A percentile compares a stretch with the other conserved stretches of the same genome.
Conservation (phyloP, 2,888 invertebrate species). For the Eulithis testata region DNA sequence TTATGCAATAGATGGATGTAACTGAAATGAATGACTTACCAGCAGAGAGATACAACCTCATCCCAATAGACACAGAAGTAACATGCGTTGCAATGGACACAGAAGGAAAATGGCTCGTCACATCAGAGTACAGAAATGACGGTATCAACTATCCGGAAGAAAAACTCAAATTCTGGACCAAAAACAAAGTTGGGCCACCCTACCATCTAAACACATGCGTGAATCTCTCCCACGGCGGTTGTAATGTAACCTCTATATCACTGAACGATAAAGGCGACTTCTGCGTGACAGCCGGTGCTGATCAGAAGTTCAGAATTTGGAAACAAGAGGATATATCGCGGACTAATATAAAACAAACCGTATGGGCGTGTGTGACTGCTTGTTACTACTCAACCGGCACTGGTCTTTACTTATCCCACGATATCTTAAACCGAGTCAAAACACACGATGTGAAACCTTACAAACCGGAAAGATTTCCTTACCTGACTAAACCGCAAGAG, state of each 20-base stretch:
- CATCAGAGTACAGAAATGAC: conserved; percentile 77
- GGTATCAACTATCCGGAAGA: conserved; percentile 74
- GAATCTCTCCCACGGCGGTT: conserved; percentile 75
- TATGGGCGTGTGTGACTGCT: conserved; percentile 72
- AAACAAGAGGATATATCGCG: conserved; percentile 55
- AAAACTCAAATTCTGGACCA: conserved; percentile 73
- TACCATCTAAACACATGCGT: conserved; percentile 74
- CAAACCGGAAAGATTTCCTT: conserved; percentile 53
- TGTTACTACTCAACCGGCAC: conserved; percentile 78
- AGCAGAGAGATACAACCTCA: conserved; percentile 68
- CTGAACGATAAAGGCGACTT: conserved; percentile 67
- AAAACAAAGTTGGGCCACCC: conserved; percentile 42
- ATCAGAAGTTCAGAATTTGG: conserved; percentile 77
- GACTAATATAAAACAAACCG: conserved; percentile 45
- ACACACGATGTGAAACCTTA: conserved; percentile 47
- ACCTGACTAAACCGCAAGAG: conserved; percentile 51
- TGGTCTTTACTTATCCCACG: conserved; percentile 63
- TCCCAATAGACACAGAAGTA: conserved; percentile 76
- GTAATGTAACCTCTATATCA: conserved; percentile 67
- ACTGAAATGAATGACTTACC: conserved; percentile 74
- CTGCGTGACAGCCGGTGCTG: conserved; percentile 76
- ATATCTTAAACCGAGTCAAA: conserved; percentile 67
- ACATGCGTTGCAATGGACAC: conserved; percentile 72
- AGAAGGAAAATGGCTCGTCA: conserved; percentile 71
- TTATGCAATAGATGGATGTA: conserved; percentile 72